Evolutionary conservation across 1,140 invertebrate species (phyloP), one percentile per base, ranked within the genome.

Genomic region (Choristoneura fumiferana): DNA sequence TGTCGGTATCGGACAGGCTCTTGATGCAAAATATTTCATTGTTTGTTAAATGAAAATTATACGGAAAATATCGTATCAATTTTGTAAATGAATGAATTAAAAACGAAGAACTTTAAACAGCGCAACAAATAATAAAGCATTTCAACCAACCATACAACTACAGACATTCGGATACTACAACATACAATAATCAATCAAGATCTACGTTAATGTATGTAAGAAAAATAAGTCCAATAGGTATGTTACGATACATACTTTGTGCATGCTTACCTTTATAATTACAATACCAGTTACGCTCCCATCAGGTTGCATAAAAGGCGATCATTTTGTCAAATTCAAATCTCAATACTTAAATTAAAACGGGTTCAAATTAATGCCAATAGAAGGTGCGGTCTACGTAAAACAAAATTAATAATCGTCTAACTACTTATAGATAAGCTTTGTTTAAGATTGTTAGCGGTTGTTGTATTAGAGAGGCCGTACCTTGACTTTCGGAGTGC

Each of bases 401-500:
- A 84, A 82, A 81, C 72, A 83, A 85, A 86, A 80, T 65, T 79
- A 84, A n/a, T n/a, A n/a, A 83, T 81, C 76, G 75, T 58, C 86
- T 84, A 89, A 81, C 86, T 87, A 89, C 86, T 71, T 78, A 80
- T 78, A 76, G 62, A 69, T 81, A 86, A 81, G 81, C 81, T 77
- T 56, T 63, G 61, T 76, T n/a, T 67, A 29, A 60, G n/a, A 39
- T 55, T 33, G 9, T 52, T 15, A 39, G 35, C 6, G 18, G 36
- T 38, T 56, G 12, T 6, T 39, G 5, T 56, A n/a, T n/a, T n/a
- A n/a, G n/a, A n/a, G 54, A 53, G 15, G 63, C 63, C 57, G 67
- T 91, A 95, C 94, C 94, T 94, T 95, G 94, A 76, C 94, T 95
- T 81, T 95, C 94, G 0, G 94, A 94, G 83, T 95, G 94, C 1